These are phyloP conservation scores for Neotragus pygmaeus DNA, from an alignment of 2,113 vertebrate genomes.

Conservation along the genomic window DNA sequence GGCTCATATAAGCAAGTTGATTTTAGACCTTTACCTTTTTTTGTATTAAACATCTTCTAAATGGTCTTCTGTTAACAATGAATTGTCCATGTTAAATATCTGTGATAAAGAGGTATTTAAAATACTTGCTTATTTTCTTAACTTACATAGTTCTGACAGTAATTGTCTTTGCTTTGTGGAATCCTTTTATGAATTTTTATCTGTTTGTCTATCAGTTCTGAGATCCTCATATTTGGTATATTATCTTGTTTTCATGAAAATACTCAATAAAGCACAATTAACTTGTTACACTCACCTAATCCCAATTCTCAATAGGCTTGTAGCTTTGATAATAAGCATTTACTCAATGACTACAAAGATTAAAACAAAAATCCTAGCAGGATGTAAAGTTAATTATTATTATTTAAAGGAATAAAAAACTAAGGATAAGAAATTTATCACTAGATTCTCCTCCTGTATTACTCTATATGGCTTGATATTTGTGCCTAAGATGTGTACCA, in stretches of 20 bases:
- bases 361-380: not conserved
- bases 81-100: not conserved
- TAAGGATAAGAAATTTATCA: not conserved
- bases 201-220: not conserved
- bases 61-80: not conserved
- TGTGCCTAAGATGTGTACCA: not conserved
- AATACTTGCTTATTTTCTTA: not conserved
- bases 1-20: not conserved
- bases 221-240: not conserved
- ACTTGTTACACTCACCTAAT: slow-evolving; percentile 30
- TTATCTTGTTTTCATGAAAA: slow-evolving; percentile 37
- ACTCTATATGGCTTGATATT: not conserved
- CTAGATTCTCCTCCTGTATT: not conserved
- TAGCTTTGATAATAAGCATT: slow-evolving; percentile 31
- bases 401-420: slow-evolving; percentile 5
- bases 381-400: not conserved
- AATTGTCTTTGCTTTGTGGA: not conserved
- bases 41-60: slow-evolving; percentile 1
- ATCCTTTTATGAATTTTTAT: not conserved
- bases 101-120: not conserved
- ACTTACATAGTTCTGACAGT: not conserved
- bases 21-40: not conserved
- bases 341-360: not conserved
- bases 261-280: slow-evolving; percentile 6
- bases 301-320: not conserved